Conservation (phyloP, 2,797 vertebrate species). For the Cyprinodon diabolis region DNA sequence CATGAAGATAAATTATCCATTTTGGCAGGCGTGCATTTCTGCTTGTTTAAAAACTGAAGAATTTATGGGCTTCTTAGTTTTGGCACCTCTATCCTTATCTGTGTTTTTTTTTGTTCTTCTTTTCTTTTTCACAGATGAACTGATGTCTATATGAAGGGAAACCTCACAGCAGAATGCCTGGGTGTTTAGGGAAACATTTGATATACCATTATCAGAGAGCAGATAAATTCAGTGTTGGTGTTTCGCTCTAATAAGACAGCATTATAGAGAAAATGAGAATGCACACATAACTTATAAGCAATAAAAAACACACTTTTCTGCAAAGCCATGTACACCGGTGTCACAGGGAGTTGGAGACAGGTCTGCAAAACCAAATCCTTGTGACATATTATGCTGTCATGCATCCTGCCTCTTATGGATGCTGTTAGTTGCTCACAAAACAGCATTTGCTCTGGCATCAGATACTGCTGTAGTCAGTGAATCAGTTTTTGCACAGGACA, state of each 20-base stretch:
- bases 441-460: slow-evolving; percentile 9
- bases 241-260: neutral
- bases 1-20: slow-evolving; percentile 60
- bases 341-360: neutral
- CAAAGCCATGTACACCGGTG: neutral
- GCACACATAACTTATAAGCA: neutral
- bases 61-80: slow-evolving; percentile 58
- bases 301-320: neutral
- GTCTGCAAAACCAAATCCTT: neutral
- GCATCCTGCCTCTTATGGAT: slow-evolving; percentile 10
- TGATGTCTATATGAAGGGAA: slow-evolving; percentile 29
- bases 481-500: slow-evolving; percentile 16
- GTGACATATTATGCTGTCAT: slow-evolving; percentile 6
- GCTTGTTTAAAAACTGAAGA: slow-evolving; percentile 62
- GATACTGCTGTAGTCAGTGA: slow-evolving; percentile 11
- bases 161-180: slow-evolving; percentile 19
- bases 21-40: slow-evolving; percentile 54
- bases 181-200: neutral
- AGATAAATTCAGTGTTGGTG: neutral
- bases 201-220: neutral
- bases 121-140: slow-evolving; percentile 24
- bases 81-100: slow-evolving; percentile 49
- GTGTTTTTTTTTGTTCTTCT: slow-evolving; percentile 30
- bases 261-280: neutral
- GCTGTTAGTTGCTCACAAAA: slow-evolving; percentile 4